phyloP scores from a whole-genome alignment of 92 coral and sea anemone species.

The Ricordea florida region DNA sequence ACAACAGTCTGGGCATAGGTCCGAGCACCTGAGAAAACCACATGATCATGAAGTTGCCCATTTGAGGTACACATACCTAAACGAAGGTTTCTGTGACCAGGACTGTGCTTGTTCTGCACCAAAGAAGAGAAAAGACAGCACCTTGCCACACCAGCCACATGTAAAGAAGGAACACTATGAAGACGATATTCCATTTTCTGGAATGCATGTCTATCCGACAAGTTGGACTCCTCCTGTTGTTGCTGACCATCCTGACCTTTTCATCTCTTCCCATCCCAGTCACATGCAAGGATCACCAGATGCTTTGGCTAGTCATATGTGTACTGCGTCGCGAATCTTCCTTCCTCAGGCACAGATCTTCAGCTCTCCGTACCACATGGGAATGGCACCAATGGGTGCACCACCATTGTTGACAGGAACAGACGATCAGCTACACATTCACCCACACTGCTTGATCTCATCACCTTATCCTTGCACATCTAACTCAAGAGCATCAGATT shows the following conservation, averaged over 20 bases:
- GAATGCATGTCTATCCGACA: conserved; percentile 24
- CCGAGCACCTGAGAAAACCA: neutral
- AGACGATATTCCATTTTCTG: conserved; percentile 40
- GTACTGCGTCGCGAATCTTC: conserved; percentile 86
- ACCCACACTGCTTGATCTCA: conserved; percentile 87
- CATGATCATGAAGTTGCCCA: neutral
- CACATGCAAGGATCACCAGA: conserved; percentile 33
- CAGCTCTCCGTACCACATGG: conserved; percentile 64
- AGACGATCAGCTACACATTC: conserved; percentile 81
- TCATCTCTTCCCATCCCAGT: conserved; percentile 35
- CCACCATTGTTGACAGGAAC: conserved; percentile 70
- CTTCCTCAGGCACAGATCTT: conserved; percentile 89
- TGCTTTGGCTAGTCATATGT: conserved; percentile 28
- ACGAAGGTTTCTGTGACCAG: conserved; percentile 8
- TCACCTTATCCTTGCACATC: conserved; percentile 66
- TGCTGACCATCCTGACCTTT: conserved; percentile 43
- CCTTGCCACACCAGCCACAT: conserved; percentile 33
- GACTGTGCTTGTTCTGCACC: conserved; percentile 30
- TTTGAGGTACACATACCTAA: neutral
- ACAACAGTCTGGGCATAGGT: neutral
- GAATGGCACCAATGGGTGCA: conserved; percentile 72
- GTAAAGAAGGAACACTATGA: conserved; percentile 55
- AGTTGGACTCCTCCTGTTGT: conserved; percentile 49
- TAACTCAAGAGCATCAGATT: conserved; percentile 32
- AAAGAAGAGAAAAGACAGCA: conserved; percentile 19